A percentile compares a stretch with the other conserved stretches of the same genome.
phyloP scores from a whole-genome alignment of 2,888 invertebrate genomes.

The Myathropa florea region DNA sequence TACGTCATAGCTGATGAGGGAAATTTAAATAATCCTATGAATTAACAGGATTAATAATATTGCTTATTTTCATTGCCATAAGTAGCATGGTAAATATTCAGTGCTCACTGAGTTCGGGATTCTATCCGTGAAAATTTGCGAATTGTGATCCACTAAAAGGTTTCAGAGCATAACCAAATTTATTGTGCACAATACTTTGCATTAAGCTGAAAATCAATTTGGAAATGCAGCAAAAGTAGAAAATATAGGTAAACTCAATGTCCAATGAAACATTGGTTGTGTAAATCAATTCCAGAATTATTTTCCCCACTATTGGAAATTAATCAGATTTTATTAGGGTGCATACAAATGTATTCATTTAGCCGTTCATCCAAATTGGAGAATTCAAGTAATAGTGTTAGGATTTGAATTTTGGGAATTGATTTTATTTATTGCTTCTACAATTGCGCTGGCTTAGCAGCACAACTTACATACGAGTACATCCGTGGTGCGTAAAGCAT shows the following conservation, averaged over 20 bases:
- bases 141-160: no score
- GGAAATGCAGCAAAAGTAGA: conserved; percentile 10
- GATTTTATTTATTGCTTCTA: conserved; percentile 57
- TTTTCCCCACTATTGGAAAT: conserved; percentile 54
- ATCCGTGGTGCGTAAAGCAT: background rate
- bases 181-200: background rate
- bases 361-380: conserved; percentile 34
- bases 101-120: no score
- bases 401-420: conserved; percentile 52
- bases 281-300: conserved; percentile 42
- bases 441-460: background rate
- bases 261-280: background rate
- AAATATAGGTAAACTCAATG: conserved; percentile 9
- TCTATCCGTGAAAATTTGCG: no score
- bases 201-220: conserved; percentile 20
- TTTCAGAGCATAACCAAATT: no score
- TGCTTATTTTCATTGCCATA: no score
- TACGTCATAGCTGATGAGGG: no score
- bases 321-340: conserved; percentile 57
- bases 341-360: conserved; percentile 12
- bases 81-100: no score
- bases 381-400: conserved; percentile 56
- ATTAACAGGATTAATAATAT: no score
- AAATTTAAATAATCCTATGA: no score
- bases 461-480: background rate